A percentile compares a stretch with the other conserved stretches of the same genome.
Evolutionary conservation across 2,113 vertebrate genomes (phyloP).

Genomic region (Spilogale gracilis): DNA sequence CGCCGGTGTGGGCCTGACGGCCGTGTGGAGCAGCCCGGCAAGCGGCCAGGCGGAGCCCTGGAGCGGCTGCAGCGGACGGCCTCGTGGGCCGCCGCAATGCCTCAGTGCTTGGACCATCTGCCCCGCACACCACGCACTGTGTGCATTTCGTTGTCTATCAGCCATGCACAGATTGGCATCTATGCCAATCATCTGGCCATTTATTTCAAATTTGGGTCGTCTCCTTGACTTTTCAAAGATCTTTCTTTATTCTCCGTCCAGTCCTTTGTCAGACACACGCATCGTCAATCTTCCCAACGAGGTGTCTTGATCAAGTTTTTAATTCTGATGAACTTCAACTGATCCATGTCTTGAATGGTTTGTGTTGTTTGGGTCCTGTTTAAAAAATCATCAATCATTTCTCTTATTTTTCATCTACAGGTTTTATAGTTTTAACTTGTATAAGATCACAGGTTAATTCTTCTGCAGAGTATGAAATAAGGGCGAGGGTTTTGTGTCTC

Average conservation of each 20-base stretch:
- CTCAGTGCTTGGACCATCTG: fast-evolving
- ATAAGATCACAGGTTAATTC: neutral
- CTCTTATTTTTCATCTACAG: neutral
- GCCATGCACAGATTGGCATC: fast-evolving
- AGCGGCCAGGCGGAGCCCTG: neutral
- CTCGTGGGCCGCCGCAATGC: neutral
- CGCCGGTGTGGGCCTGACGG: too few species aligned
- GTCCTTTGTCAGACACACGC: neutral
- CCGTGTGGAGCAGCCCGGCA: neutral
- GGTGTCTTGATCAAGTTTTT: neutral
- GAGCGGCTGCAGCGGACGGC: too few species aligned
- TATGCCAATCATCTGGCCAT: neutral
- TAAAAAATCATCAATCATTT: neutral
- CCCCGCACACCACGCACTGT: fast-evolving
- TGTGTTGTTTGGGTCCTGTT: neutral
- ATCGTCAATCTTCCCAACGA: neutral
- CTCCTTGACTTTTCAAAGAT: neutral
- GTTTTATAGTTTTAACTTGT: neutral
- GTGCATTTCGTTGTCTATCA: fast-evolving
- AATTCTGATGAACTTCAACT: neutral
- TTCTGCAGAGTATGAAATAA: neutral
- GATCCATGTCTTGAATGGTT: neutral
- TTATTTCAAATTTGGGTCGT: neutral
- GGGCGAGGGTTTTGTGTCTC: neutral
- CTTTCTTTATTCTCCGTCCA: neutral